Evolutionary conservation across 2,888 invertebrate species (phyloP), one percentile per base, ranked within the genome.

Genomic region (Melipona bicolor): DNA sequence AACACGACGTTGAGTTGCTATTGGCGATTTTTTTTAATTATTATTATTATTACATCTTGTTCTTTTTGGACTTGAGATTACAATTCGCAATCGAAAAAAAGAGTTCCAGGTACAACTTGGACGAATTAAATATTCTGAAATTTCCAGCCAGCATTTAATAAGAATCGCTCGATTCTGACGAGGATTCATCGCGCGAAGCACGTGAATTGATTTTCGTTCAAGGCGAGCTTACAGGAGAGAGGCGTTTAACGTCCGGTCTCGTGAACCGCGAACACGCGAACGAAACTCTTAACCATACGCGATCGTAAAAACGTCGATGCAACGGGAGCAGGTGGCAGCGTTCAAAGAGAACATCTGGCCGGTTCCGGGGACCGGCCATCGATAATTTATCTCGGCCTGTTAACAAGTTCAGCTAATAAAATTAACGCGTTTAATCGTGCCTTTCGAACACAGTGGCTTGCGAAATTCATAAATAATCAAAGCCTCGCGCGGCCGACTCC

Each of bases 221-320:
- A 56, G 13, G n/a, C n/a, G n/a, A 43, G 73, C n/a, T 49, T 61
- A 54, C 21, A 9, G 3, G 49, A 2, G 5, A 9, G 32, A 65
- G 19, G 19, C 83, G 49, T 76, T 79, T 61, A 73, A 83, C 59
- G 65, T 21, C 32, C 27, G 50, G 52, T 52, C 56, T 59, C 52
- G 59, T 83, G 75, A 83, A 84, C 70, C 13, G 43, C 9, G 64
- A 76, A 67, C 73, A 50, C 2, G 17, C 54, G 27, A 68, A 56
- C 21, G 21, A 70, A 56, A 68, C 81, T 72, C 64, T 71, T 54
- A 71, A 68, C 70, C 67, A 71, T 71, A 24, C 56, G n/a, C 81
- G 81, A 56, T 83, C 81, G 80, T 83, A 83, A 83, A 83, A 83
- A 83, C 71, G 61, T 59, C 67, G 82, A 81, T 76, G 82, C 71